A percentile compares a stretch with the other conserved stretches of the same genome.
These are phyloP conservation scores for Lucinisca nassula DNA, from an alignment of 2,888 invertebrate genomes.

Conservation along the genomic window DNA sequence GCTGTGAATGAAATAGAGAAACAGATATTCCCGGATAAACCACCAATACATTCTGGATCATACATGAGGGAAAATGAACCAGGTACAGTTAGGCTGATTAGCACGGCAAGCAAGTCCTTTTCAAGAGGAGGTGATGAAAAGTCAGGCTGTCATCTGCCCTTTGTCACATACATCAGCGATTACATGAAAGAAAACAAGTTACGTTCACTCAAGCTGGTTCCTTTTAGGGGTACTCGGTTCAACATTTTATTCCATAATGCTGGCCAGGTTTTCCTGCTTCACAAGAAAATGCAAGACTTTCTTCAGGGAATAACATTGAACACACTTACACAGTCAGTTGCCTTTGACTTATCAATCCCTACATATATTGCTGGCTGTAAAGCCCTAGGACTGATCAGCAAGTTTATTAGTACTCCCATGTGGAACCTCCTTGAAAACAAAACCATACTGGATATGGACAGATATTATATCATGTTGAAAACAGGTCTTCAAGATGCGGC, in stretches of 20 bases:
- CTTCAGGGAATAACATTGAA: constrained; percentile 10
- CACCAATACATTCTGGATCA: background rate
- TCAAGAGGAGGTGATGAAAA: constrained; percentile 27
- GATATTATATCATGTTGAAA: constrained; percentile 28
- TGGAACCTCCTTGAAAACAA: constrained; percentile 39
- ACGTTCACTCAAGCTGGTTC: constrained; percentile 4
- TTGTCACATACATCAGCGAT: background rate
- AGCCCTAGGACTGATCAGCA: constrained; percentile 34
- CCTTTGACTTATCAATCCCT: constrained; percentile 6
- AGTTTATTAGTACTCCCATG: constrained; percentile 31
- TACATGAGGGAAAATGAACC: constrained; percentile 3
- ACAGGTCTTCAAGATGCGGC: constrained; percentile 28
- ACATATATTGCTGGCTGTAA: constrained; percentile 29
- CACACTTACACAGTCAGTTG: constrained; percentile 6
- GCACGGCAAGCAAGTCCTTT: constrained; percentile 27
- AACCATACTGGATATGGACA: constrained; percentile 33
- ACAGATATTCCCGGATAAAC: background rate
- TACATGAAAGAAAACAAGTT: constrained; percentile 4
- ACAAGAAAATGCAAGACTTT: constrained; percentile 14
- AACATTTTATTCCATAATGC: constrained; percentile 34
- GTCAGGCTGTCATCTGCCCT: constrained; percentile 18
- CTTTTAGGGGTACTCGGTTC: constrained; percentile 14
- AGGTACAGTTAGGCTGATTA: constrained; percentile 14
- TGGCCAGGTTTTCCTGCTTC: constrained; percentile 30
- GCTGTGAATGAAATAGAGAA: constrained; percentile 12